Conservation (phyloP, 2,888 invertebrate genomes). For the Coenonympha arcania region DNA sequence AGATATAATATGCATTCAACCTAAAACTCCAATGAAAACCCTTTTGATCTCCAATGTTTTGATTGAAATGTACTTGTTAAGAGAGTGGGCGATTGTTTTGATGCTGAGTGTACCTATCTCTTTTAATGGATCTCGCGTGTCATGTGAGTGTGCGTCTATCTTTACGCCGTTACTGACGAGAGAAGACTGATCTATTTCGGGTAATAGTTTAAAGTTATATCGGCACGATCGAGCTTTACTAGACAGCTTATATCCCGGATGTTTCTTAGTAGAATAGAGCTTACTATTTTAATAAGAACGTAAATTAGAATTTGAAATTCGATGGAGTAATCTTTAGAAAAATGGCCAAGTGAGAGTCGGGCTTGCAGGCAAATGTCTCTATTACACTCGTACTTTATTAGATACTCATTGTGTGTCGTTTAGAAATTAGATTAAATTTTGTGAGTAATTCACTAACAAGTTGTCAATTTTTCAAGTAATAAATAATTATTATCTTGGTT, state of each 20-base stretch:
- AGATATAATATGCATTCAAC: neutral
- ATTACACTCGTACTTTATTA: too few relatives aligned
- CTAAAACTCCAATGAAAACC: neutral
- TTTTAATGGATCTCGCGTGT: too few relatives aligned
- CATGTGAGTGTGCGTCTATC: constrained; percentile 7
- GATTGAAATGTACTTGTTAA: neutral
- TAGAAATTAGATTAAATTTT: too few relatives aligned
- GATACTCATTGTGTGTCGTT: too few relatives aligned
- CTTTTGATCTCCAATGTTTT: neutral
- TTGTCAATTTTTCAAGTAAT: too few relatives aligned
- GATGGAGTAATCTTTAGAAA: neutral
- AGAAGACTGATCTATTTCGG: constrained; percentile 52
- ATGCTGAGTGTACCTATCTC: neutral
- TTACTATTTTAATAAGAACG: too few relatives aligned
- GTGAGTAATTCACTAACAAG: too few relatives aligned
- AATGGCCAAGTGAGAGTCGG: too few relatives aligned
- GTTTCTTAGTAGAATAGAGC: constrained; percentile 1
- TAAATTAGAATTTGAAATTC: too few relatives aligned
- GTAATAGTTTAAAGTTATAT: constrained; percentile 38
- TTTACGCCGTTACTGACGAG: constrained; percentile 29
- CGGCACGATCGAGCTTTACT: constrained; percentile 37
- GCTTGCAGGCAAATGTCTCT: too few relatives aligned
- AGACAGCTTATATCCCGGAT: constrained; percentile 41
- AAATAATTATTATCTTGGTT: too few relatives aligned
- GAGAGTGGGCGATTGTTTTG: neutral